phyloP scores from a whole-genome alignment of 2,797 vertebrate species.

The Hoplostethus mediterraneus region DNA sequence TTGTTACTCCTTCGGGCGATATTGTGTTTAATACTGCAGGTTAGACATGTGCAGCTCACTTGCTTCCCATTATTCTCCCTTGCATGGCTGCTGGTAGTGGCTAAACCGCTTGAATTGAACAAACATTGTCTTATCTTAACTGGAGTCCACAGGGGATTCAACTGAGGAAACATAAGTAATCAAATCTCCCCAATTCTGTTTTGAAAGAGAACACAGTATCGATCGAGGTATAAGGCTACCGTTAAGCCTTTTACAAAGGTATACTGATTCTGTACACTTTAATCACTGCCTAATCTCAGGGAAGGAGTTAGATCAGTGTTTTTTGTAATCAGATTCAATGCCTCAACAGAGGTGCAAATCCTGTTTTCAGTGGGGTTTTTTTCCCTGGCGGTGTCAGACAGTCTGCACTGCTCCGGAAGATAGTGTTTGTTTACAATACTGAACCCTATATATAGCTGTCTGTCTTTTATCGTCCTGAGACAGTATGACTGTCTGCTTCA shows the following conservation, averaged over 20 bases:
- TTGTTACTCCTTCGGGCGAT: constrained; percentile 24
- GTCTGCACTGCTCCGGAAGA: constrained; percentile 70
- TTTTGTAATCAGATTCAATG: constrained; percentile 76
- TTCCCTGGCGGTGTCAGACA: constrained; percentile 60
- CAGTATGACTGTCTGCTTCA: constrained; percentile 51
- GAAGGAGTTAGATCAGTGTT: constrained; percentile 83
- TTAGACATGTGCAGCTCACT: constrained; percentile 47
- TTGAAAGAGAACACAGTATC: constrained; percentile 13
- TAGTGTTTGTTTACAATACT: constrained; percentile 78
- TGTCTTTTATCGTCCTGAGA: constrained; percentile 59
- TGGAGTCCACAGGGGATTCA: constrained; percentile 36
- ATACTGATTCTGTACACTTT: constrained; percentile 73
- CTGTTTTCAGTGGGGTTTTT: constrained; percentile 54
- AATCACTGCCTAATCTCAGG: constrained; percentile 87
- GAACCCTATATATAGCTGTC: constrained; percentile 36
- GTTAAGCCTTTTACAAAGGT: constrained; percentile 53
- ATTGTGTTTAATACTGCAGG: constrained; percentile 42
- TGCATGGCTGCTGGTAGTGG: constrained; percentile 64
- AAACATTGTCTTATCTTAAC: constrained; percentile 28
- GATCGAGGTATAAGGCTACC: constrained; percentile 35
- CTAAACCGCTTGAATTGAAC: constrained; percentile 32
- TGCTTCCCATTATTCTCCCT: constrained; percentile 52
- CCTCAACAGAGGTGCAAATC: constrained; percentile 63
- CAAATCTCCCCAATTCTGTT: constrained; percentile 49
- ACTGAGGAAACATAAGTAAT: constrained; percentile 30